Percentiles rank a stretch among this genome's conserved stretches.
phyloP scores from a whole-genome alignment of 2,888 invertebrate species.

The Nomada hirtipes region DNA sequence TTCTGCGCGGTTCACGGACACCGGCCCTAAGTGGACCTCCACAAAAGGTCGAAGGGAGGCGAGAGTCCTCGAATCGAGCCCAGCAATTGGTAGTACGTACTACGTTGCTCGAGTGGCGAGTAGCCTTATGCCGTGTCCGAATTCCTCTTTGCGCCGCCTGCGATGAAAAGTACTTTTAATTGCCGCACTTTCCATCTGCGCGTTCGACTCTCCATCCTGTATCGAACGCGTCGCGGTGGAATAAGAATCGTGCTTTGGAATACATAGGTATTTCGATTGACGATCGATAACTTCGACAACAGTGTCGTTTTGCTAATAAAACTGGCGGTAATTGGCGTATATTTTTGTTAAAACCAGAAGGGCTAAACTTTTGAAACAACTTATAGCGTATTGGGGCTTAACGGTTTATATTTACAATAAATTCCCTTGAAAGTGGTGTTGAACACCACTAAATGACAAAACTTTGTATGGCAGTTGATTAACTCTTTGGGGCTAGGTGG shows the following conservation, averaged over 20 bases:
- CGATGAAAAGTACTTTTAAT: conserved; percentile 38
- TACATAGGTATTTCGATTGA: too few relatives aligned
- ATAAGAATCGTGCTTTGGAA: neutral
- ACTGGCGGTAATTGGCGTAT: too few relatives aligned
- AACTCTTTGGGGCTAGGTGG: too few relatives aligned
- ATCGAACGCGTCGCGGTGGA: neutral
- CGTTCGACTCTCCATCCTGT: neutral
- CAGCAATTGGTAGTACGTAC: conserved; percentile 58
- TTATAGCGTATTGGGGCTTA: too few relatives aligned
- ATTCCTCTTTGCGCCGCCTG: conserved; percentile 44
- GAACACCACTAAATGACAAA: too few relatives aligned
- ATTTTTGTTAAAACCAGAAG: too few relatives aligned
- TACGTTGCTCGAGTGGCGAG: conserved; percentile 41
- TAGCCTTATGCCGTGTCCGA: conserved; percentile 53
- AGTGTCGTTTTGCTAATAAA: too few relatives aligned
- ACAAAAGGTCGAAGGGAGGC: conserved; percentile 56
- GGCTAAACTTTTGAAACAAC: too few relatives aligned
- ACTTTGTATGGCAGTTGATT: too few relatives aligned
- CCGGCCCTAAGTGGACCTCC: conserved; percentile 37
- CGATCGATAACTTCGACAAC: too few relatives aligned
- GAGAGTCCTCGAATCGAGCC: conserved; percentile 57
- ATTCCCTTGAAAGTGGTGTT: too few relatives aligned
- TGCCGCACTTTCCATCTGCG: conserved; percentile 8
- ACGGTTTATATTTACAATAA: too few relatives aligned
- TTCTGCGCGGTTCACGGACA: conserved; percentile 49